Evolutionary conservation across 2,888 invertebrate genomes (phyloP), one percentile per base, ranked within the genome.

Genomic region (Anagyrus pseudococci): DNA sequence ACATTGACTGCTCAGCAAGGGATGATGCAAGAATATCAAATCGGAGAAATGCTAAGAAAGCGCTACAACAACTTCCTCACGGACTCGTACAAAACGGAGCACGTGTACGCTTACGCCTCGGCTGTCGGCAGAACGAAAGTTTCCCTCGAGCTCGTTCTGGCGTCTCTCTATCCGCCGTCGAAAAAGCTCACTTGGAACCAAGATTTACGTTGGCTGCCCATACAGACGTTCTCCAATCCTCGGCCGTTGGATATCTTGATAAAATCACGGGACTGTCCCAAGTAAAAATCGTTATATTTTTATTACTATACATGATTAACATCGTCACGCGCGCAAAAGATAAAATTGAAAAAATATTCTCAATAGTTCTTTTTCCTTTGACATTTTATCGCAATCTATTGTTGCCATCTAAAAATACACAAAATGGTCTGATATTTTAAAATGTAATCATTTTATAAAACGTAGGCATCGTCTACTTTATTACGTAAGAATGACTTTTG

Each of bases 81-180:
- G 1, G 17, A 66, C 1, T n/a, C 60, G 19, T 73, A 73, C 66
- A 46, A 46, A 22, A 69, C 68, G 0, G 26, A 25, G 4, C 68
- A 72, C 19, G 62, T 74, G 0, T 70, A 72, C 17, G 73, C 71
- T 20, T 46, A 66, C 1, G 70, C 71, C n/a, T 60, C 73, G 0
- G 69, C 70, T 33, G 8, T 49, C 26, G 70, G 69, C 22, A 64
- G 74, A 0, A 74, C 74, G 4, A 73, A 74, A 52, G 66, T 64
- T 67, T 74, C 74, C 4, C 60, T 74, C 8, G 64, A 71, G 25
- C 61, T 74, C 15, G 71, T 70, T 2, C 57, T 74, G 15, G 73
- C 74, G 1, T 72, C 68, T 1, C 63, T 74, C 8, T 74, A 70
- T 66, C 70, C 68, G 4, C 71, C 75, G 6, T 4, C 40, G 2